These are phyloP conservation scores for Keiferia lycopersicella DNA, from an alignment of 2,888 invertebrate species.

Conservation along the genomic window DNA sequence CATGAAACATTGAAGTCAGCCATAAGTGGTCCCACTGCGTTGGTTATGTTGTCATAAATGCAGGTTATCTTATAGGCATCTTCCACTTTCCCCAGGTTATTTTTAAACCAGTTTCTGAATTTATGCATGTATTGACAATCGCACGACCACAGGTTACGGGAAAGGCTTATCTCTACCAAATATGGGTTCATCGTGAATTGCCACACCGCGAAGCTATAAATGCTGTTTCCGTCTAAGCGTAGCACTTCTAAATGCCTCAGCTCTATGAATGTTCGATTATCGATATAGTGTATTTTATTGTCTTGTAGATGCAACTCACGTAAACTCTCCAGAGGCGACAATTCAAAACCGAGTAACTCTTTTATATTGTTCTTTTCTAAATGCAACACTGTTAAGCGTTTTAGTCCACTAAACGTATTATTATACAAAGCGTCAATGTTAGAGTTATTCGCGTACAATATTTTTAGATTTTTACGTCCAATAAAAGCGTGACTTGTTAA, in stretches of 20 bases:
- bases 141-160: slow-evolving; percentile 95
- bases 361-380: slow-evolving; percentile 93
- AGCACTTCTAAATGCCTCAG: slow-evolving; percentile 92
- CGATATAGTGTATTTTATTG: slow-evolving; percentile 90
- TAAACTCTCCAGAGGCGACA: slow-evolving; percentile 90
- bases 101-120: slow-evolving; percentile 89
- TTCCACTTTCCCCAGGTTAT: slow-evolving; percentile 89
- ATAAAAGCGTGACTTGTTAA: slow-evolving; percentile 94
- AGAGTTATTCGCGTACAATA: slow-evolving; percentile 93
- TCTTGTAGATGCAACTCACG: slow-evolving; percentile 93
- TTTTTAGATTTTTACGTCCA: slow-evolving; percentile 93
- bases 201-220: slow-evolving; percentile 92
- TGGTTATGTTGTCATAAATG: slow-evolving; percentile 87
- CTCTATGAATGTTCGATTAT: slow-evolving; percentile 91
- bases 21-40: slow-evolving; percentile 85
- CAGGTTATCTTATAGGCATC: slow-evolving; percentile 90
- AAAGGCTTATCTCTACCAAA: slow-evolving; percentile 91
- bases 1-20: slow-evolving; percentile 91
- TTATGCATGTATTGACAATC: slow-evolving; percentile 92
- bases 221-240: slow-evolving; percentile 91
- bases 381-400: slow-evolving; percentile 89
- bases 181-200: slow-evolving; percentile 91
- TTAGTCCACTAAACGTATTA: slow-evolving; percentile 94
- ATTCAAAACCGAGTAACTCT: slow-evolving; percentile 90
- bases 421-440: slow-evolving; percentile 92